Base-by-base conservation (phyloP, 2,888 invertebrate genomes). In the Branchellion lobata region DNA sequence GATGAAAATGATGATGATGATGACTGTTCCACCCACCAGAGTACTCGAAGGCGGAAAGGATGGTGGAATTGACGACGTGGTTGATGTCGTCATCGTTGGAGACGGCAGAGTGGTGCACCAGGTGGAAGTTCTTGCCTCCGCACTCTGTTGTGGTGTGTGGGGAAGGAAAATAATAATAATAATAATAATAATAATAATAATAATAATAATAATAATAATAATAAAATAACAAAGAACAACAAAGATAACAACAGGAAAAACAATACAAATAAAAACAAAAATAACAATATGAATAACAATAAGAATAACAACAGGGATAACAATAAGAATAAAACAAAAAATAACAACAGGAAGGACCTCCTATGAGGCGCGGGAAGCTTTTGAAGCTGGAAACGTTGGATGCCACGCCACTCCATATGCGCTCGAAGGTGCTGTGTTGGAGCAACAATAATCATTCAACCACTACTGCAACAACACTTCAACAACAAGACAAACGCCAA, bases 111-210 rank as follows among this genome's bases (percentile, higher is more conserved):
- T 93, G 91, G 88, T 99, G 99, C 36, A 99, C 90, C 85, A 99
- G 96, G 87, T 99, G 99, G 88, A 93, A 99, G 89, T 99, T 99
- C 88, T 99, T 99, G 36, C 99, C 99, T 78, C 99, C 99, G 88
- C 97, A 98, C 89, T 99, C 99, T 81, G 94, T 84, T 21, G 61
- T 69, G 1, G 69, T 1, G 24, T 69, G 31, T 21, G 21, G 1
- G 65, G 65, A 8, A 21, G 65, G 65, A n/a, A 65, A 14, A 5
- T 1, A 27, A 57, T n/a, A 57, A 24, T n/a, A 57, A 57, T n/a
- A 57, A 57, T 5, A 57, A 2, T 68, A 53, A 80, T 27, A 3
- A 36, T n/a, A n/a, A n/a, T n/a, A n/a, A n/a, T n/a, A n/a, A n/a
- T n/a, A n/a, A n/a, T n/a, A n/a, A n/a, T n/a, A n/a, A n/a, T n/a